phyloP scores from a whole-genome alignment of 2,888 invertebrate genomes.

The Polymixis flavicincta region DNA sequence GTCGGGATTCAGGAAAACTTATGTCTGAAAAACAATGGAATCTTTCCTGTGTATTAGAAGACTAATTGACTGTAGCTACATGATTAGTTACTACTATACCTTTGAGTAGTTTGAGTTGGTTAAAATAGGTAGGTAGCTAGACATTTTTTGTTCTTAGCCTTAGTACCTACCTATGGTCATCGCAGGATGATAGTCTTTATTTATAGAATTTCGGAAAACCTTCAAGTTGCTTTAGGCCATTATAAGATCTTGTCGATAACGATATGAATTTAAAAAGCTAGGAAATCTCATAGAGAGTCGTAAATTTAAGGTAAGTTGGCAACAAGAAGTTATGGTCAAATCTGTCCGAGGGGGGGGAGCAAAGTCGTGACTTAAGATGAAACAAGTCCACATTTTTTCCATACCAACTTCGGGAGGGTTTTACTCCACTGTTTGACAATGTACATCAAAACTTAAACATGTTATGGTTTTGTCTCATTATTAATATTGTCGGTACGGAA shows the following conservation, averaged over 20 bases:
- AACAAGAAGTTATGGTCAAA: background rate
- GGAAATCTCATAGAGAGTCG: too few relatives aligned
- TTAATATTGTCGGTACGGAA: too few relatives aligned
- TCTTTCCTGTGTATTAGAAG: conserved; percentile 23
- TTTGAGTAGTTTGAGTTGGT: background rate
- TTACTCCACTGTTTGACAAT: too few relatives aligned
- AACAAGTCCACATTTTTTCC: too few relatives aligned
- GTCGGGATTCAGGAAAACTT: conserved; percentile 24
- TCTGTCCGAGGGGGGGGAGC: background rate
- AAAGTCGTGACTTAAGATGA: background rate
- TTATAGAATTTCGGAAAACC: background rate
- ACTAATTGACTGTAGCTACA: background rate
- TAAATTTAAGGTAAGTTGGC: too few relatives aligned
- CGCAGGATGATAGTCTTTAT: background rate
- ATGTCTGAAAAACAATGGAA: conserved; percentile 10
- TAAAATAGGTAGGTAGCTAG: background rate
- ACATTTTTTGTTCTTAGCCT: too few relatives aligned
- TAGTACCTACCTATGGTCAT: too few relatives aligned
- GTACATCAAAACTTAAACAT: too few relatives aligned
- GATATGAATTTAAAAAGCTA: background rate
- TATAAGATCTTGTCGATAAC: background rate
- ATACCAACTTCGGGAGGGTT: too few relatives aligned
- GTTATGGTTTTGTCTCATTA: too few relatives aligned
- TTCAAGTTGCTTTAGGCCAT: too few relatives aligned
- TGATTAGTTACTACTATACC: too few relatives aligned